Evolutionary conservation across 2,888 invertebrate genomes (phyloP).

Genomic region (Bellardia pandia): DNA sequence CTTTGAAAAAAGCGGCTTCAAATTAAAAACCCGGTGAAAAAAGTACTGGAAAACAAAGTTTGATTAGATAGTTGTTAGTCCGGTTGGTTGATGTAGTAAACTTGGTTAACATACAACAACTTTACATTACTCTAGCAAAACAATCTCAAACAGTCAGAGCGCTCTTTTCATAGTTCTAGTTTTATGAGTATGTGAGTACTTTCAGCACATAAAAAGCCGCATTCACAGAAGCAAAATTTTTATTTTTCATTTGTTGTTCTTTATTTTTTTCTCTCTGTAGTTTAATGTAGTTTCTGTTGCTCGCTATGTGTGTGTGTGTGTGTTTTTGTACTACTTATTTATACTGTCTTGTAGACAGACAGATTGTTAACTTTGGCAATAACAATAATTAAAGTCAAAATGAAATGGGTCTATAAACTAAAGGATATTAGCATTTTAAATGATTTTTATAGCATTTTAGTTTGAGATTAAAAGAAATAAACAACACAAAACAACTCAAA

Average conservation of each 20-base stretch:
- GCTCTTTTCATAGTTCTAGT: conserved; percentile 51
- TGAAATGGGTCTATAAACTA: conserved; percentile 81
- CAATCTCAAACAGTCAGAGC: background rate
- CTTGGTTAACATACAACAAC: conserved; percentile 5
- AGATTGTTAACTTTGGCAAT: conserved; percentile 82
- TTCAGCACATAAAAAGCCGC: conserved; percentile 35
- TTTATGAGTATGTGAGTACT: background rate
- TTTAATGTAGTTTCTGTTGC: conserved; percentile 17
- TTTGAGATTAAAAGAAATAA: conserved; percentile 64
- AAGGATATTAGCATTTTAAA: conserved; percentile 81
- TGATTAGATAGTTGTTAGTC: conserved; percentile 73
- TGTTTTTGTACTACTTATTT: conserved; percentile 51
- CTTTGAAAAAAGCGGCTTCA: conserved; percentile 41
- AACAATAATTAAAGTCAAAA: conserved; percentile 83
- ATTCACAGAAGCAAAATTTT: conserved; percentile 64
- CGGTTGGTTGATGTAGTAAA: conserved; percentile 53
- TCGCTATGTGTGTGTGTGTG: conserved; percentile 17
- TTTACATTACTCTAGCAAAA: background rate
- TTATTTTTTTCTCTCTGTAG: conserved; percentile 1
- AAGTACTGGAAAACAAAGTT: conserved; percentile 41
- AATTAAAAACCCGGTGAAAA: conserved; percentile 32
- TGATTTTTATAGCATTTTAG: conserved; percentile 78
- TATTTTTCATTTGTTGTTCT: background rate
- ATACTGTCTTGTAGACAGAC: conserved; percentile 70
- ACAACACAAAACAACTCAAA: conserved; percentile 1